Evolutionary conservation across 1,140 invertebrate genomes (phyloP), one percentile per base, ranked within the genome.

Genomic region (Sminthurides bifidus): DNA sequence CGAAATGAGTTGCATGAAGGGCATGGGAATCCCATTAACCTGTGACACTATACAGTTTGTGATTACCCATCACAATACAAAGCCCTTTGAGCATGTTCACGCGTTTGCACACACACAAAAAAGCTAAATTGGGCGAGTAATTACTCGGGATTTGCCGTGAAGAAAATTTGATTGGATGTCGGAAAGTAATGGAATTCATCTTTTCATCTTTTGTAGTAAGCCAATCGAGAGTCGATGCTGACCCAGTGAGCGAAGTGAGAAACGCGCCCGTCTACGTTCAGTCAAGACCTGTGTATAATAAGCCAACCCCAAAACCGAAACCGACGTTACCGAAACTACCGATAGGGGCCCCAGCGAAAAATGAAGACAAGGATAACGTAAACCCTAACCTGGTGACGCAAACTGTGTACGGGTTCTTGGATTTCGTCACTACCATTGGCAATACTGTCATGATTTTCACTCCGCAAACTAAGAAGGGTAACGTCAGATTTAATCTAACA

Each of bases 391-490:
- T 82, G 19, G 68, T 72, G 10, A 76, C 75, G 3, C 85, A 88
- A 70, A 90, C 86, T 1, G 86, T 91, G n/a, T 87, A 89, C 65
- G 87, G 87, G 14, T 91, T 91, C 69, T 72, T 88, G 29, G 86
- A 90, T 70, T 91, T 90, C 67, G 86, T 84, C 3, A 91, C 87
- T 0, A 89, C 85, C 0, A 87, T 91, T 63, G 86, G 84, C 35
- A 86, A 88, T 65, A 91, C 87, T 8, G 82, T 90, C 19, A 89
- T 91, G 83, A 80, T 90, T 5, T 91, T 91, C 70, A 88, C 85
- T 2, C 87, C 87, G 0, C 79, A 86, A 64, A 64, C 63, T 10
- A 58, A 61, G 51, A 61, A 61, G 48, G 56, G 59, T 61, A 50
- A 56, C 33, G 5, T 27, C 38, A 40, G 19, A 44, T 44, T 8